Evolutionary conservation across 1,140 invertebrate species (phyloP).

Genomic region (Pentalonia nigronervosa): DNA sequence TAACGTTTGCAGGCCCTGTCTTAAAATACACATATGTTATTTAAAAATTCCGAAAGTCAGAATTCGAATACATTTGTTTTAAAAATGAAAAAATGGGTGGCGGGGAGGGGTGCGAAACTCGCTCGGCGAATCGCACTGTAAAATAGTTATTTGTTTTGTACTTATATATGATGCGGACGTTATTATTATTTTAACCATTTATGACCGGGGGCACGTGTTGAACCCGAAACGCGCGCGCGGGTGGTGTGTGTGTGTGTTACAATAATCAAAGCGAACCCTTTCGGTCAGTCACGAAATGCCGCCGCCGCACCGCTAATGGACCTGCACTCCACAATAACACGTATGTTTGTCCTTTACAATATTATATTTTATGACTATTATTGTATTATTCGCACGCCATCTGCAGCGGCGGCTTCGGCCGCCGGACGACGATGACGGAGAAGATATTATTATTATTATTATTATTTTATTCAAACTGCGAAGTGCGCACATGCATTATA

Average conservation of each 20-base stretch:
- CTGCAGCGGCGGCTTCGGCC: background rate
- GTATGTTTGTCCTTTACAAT: background rate
- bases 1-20: too few species aligned
- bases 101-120: too few species aligned
- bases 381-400: constrained; percentile 1
- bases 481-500: background rate
- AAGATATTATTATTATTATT: too few species aligned
- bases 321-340: background rate
- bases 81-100: too few species aligned
- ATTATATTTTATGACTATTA: too few species aligned
- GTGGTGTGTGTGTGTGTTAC: background rate
- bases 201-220: constrained; percentile 41
- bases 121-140: background rate
- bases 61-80: too few species aligned
- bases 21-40: too few species aligned
- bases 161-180: background rate
- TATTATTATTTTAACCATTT: constrained; percentile 27
- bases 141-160: constrained; percentile 3
- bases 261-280: constrained; percentile 46
- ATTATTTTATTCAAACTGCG: background rate
- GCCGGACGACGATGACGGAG: background rate
- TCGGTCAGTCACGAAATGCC: background rate
- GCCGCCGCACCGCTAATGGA: constrained; percentile 20
- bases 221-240: background rate
- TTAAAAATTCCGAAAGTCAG: too few species aligned